Base-by-base conservation (phyloP, 2,888 invertebrate species). In the Gryllus longicercus region DNA sequence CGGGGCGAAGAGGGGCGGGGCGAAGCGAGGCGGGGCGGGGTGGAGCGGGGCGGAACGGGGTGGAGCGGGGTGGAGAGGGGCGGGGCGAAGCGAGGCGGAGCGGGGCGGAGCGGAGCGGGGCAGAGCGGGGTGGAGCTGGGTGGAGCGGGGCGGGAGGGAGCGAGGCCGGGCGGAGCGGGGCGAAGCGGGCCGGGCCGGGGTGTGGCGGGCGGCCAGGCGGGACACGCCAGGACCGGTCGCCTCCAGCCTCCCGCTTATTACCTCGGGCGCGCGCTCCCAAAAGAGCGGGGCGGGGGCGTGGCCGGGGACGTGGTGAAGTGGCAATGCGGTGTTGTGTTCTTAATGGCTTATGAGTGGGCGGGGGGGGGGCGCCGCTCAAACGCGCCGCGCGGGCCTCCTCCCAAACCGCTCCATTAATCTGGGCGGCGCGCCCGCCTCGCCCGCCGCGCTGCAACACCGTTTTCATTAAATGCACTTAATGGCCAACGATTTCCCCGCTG, bases 381-480 rank as follows among this genome's bases (percentile, higher is more conserved):
- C 63, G 63, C 63, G n/a, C 63, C n/a, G 63, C 16, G 3, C n/a
- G 14, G 16, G 4, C 63, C 63, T 63, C 63, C 63, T 63, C 63
- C 63, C 63, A 63, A 63, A 63, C 63, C 14, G 63, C 63, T 63
- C 63, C 63, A 63, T 63, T 63, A 63, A 63, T 63, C 63, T 63
- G 63, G 38, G n/a, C 63, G 63, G n/a, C 63, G 14, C 16, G n/a
- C 63, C 63, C 63, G 63, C 16, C 11, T 0, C 63, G n/a, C 63
- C 63, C 63, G 63, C 63, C 11, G 4, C 63, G n/a, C 63, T 63
- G 63, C 63, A 63, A 16, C 63, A 8, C 14, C 4, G 12, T 63
- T 63, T 63, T 16, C 63, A 63, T 63, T 63, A 63, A 63, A 63
- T 63, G 63, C 63, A 63, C 63, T 63, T 63, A 63, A 63, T 63